Evolutionary conservation across 2,113 vertebrate genomes (phyloP), one percentile per base, ranked within the genome.

Genomic region (Strix uralensis): DNA sequence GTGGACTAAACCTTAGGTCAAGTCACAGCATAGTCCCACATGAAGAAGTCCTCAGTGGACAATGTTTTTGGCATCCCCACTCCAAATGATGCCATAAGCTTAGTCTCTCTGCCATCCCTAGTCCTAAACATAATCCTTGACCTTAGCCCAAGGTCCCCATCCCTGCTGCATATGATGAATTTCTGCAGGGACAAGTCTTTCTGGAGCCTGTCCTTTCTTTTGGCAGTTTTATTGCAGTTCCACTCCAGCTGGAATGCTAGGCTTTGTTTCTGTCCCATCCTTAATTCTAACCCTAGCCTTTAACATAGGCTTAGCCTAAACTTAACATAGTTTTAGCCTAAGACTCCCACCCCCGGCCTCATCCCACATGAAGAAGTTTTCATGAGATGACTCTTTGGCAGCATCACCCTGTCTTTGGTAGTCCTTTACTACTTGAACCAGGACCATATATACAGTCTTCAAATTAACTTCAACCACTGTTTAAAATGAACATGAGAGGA

Each of bases 341-440:
- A 90, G 9, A 46, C 0, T 0, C 12, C 47, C 30, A 58, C 7
- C 7, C 72, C 26, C 49, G 44, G 30, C 8, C 34, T 25, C 32
- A 20, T 10, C n/a, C 52, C 63, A 44, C 3, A 18, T 4, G 7
- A 80, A 63, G 42, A 44, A n/a, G 21, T 30, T 70, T 49, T 62
- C 58, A n/a, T 8, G 38, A 73, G 22, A 14, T 13, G 11, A 57
- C 16, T 47, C 38, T 47, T 17, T 27, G 36, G 8, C 69, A 86
- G 23, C 15, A 69, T 29, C 47, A 75, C 5, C n/a, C 23, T 91
- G 58, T 38, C 49, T 69, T 85, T 73, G 23, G 4, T 26, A 75
- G 10, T 74, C 30, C 25, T 17, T 9, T 15, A 63, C 10, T 32
- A 6, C 11, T 29, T 77, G n/a, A 66, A 84, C n/a, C 34, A 75